Conservation (phyloP, 2,888 invertebrate genomes). For the Xanthostigma xanthostigma region DNA sequence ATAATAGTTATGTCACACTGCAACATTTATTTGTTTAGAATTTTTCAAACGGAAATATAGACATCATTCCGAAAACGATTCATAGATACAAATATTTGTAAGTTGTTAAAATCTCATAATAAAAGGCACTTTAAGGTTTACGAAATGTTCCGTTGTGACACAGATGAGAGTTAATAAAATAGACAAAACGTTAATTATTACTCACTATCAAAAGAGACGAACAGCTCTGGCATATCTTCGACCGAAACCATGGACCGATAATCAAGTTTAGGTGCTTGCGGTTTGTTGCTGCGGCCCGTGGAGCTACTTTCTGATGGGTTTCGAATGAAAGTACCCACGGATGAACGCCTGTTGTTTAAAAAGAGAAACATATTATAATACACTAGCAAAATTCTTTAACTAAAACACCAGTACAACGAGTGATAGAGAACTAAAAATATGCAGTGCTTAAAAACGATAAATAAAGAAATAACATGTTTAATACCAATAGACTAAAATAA, state of each 20-base stretch:
- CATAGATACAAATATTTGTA: conserved; percentile 5
- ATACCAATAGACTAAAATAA: background rate
- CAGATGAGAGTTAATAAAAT: conserved; percentile 11
- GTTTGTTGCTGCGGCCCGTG: conserved; percentile 38
- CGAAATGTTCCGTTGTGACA: conserved; percentile 8
- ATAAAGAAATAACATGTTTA: background rate
- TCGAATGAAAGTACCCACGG: conserved; percentile 73
- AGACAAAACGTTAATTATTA: conserved; percentile 18
- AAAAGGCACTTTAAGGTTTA: conserved; percentile 1
- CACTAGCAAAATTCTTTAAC: background rate
- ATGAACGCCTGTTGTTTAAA: conserved; percentile 50
- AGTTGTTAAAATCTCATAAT: conserved; percentile 1
- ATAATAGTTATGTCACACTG: too few species aligned
- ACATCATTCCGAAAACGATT: background rate
- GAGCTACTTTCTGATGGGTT: conserved; percentile 45
- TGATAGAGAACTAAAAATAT: too few species aligned
- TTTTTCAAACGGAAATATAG: background rate
- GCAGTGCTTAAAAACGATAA: background rate
- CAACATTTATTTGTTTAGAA: too few species aligned
- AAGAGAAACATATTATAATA: background rate
- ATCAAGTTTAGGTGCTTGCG: conserved; percentile 61
- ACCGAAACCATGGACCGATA: conserved; percentile 88
- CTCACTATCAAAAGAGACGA: conserved; percentile 89
- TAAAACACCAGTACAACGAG: background rate
- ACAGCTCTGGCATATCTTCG: conserved; percentile 89